Evolutionary conservation across 2,888 invertebrate species (phyloP).

Genomic region (Hypomecis atomaria): DNA sequence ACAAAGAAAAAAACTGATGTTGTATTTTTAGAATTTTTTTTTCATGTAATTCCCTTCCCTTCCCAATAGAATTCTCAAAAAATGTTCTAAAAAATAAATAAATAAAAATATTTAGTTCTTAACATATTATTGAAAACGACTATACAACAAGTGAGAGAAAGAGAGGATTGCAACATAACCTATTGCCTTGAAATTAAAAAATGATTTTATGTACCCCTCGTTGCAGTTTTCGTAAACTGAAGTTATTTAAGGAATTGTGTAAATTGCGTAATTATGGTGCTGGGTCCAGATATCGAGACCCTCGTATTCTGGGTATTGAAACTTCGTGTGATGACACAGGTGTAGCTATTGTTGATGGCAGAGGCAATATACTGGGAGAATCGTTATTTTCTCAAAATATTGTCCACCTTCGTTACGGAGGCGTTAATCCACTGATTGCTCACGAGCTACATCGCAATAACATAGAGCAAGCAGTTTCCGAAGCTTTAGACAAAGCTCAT

Average conservation of each 20-base stretch:
- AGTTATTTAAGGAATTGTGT: background rate
- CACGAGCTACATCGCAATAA: slow-evolving; percentile 91
- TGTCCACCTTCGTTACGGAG: slow-evolving; percentile 90
- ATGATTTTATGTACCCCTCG: background rate
- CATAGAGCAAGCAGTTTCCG: slow-evolving; percentile 89
- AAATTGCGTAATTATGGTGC: slow-evolving; percentile 17
- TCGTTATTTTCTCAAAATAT: slow-evolving; percentile 91
- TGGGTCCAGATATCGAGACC: slow-evolving; percentile 16
- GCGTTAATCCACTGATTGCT: slow-evolving; percentile 95
- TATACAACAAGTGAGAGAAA: too few species aligned
- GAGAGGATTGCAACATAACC: too few species aligned
- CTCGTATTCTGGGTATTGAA: slow-evolving; percentile 93
- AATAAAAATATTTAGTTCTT: too few species aligned
- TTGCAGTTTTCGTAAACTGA: slow-evolving; percentile 2
- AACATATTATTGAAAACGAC: too few species aligned
- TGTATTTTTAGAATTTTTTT: too few species aligned
- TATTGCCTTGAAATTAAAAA: background rate
- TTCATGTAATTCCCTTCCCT: too few species aligned
- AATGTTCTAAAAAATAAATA: too few species aligned
- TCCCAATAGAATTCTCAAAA: too few species aligned
- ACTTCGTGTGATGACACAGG: slow-evolving; percentile 99
- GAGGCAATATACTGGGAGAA: slow-evolving; percentile 91
- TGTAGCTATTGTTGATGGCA: slow-evolving; percentile 91
- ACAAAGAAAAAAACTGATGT: too few species aligned
- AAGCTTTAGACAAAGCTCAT: slow-evolving; percentile 86